Percentiles rank a stretch among this genome's conserved stretches.
These are phyloP conservation scores for Lagopus leucura DNA, from an alignment of 2,113 vertebrate genomes.

Conservation along the genomic window DNA sequence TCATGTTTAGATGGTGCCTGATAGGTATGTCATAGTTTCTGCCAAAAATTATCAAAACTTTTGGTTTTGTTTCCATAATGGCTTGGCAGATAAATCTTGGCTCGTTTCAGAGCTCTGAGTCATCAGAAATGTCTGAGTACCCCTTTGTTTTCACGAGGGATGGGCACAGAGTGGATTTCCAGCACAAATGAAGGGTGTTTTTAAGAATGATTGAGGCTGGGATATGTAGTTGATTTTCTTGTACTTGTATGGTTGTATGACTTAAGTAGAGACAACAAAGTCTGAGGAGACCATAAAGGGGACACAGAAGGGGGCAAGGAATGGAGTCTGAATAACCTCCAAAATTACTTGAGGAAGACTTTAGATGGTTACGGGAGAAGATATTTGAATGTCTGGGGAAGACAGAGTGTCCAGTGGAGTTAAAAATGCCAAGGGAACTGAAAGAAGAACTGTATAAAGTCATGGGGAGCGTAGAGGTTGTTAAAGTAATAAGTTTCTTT, in stretches of 20 bases:
- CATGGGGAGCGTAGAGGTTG: background rate
- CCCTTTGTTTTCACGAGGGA: fast-evolving
- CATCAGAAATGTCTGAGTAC: background rate
- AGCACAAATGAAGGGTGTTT: fast-evolving
- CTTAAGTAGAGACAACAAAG: background rate
- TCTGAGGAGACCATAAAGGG: background rate
- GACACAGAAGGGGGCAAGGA: background rate
- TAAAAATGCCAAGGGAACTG: background rate
- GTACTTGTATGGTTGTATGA: background rate
- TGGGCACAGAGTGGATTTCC: background rate
- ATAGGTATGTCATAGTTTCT: background rate
- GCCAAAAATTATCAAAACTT: background rate
- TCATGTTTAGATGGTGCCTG: background rate
- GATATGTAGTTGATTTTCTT: background rate
- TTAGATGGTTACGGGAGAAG: background rate
- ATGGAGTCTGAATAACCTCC: background rate
- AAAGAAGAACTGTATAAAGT: background rate
- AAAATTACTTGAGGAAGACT: background rate
- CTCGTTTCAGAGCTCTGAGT: background rate
- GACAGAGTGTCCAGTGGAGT: background rate
- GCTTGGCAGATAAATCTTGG: background rate
- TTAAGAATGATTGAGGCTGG: background rate
- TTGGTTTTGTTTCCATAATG: fast-evolving
- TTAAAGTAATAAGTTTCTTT: background rate
- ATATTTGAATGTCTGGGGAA: background rate